Percentiles rank a stretch among this genome's conserved stretches.
These are phyloP conservation scores for Maccullochella peelii DNA, from an alignment of 2,113 vertebrate species.

Conservation along the genomic window DNA sequence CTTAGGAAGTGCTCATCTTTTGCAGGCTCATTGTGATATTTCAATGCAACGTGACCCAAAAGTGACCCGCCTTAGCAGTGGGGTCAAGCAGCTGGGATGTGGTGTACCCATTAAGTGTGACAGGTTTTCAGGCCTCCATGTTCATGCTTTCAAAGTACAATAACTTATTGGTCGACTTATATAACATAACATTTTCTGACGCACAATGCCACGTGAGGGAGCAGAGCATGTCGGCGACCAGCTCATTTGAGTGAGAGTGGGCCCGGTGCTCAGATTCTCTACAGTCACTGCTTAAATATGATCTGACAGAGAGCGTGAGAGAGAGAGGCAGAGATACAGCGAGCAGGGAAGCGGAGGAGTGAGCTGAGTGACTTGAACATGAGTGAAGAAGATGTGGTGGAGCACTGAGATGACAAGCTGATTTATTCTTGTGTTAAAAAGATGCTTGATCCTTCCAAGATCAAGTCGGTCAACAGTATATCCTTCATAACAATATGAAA, in stretches of 20 bases:
- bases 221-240: slow-evolving; percentile 18
- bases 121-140: slow-evolving; percentile 2
- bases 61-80: slow-evolving; percentile 3
- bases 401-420: slow-evolving; percentile 1
- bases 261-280: slow-evolving; percentile 24
- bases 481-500: not conserved
- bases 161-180: slow-evolving; percentile 42
- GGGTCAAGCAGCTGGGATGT: slow-evolving; percentile 3
- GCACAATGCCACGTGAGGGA: slow-evolving; percentile 42
- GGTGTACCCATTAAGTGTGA: not conserved
- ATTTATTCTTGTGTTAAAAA: not conserved
- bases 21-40: not conserved
- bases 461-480: not conserved
- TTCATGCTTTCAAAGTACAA: slow-evolving; percentile 25
- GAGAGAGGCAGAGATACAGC: not conserved
- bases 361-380: slow-evolving; percentile 20
- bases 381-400: slow-evolving; percentile 41
- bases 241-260: slow-evolving; percentile 27
- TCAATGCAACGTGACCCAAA: not conserved
- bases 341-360: not conserved
- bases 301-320: slow-evolving; percentile 40
- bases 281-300: slow-evolving; percentile 48
- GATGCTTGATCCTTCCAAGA: not conserved
- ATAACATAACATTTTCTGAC: slow-evolving; percentile 37
- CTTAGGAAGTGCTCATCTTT: not conserved